Conservation (phyloP, 2,113 vertebrate species). For the Heteronetta atricapilla region DNA sequence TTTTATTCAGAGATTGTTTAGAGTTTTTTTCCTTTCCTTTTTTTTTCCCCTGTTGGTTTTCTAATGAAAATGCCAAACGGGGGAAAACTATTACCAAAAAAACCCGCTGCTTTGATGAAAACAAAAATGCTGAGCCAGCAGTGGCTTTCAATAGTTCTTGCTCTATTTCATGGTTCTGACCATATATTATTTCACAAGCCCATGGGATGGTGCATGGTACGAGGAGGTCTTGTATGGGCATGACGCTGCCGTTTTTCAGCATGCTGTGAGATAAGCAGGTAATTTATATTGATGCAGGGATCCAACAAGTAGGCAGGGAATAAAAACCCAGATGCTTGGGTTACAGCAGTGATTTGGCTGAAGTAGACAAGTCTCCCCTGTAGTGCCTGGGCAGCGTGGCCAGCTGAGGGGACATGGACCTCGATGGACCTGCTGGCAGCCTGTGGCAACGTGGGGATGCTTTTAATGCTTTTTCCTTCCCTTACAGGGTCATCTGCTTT, state of each 20-base stretch:
- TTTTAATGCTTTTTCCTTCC: not conserved
- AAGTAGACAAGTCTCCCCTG: not conserved
- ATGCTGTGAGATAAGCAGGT: not conserved
- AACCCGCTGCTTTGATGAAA: conserved; percentile 42
- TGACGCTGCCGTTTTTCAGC: not conserved
- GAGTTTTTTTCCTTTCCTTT: not conserved
- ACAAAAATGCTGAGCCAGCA: conserved; percentile 48
- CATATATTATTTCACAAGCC: not conserved
- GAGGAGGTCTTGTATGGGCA: not conserved
- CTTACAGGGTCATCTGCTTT: not conserved
- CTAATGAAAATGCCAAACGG: conserved; percentile 58
- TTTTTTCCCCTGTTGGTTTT: not conserved
- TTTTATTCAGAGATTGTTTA: conserved; percentile 1
- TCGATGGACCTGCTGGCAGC: not conserved
- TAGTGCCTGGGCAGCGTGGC: accelerated
- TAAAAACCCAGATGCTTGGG: not conserved
- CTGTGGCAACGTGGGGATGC: accelerated
- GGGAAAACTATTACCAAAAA: conserved; percentile 8
- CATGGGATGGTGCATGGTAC: not conserved
- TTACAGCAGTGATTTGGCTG: not conserved
- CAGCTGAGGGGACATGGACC: not conserved
- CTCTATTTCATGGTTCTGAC: not conserved
- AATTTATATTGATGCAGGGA: not conserved
- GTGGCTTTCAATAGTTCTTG: not conserved
- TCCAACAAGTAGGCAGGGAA: not conserved